A percentile compares a stretch with the other conserved stretches of the same genome.
phyloP scores from a whole-genome alignment of 2,888 invertebrate genomes.

The Cheilosia vulpina region DNA sequence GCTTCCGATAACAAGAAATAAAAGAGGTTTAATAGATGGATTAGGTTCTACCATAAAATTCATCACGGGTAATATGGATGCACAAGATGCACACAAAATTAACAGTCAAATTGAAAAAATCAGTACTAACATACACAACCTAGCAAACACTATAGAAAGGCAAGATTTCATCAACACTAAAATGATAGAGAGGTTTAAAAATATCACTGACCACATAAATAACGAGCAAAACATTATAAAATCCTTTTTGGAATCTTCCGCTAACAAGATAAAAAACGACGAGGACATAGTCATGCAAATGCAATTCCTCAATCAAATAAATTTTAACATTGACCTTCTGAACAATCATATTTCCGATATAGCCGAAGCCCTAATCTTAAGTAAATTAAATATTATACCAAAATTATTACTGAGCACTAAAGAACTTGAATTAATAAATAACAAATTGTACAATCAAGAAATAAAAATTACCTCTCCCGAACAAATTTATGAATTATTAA shows the following conservation, averaged over 20 bases:
- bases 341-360: constrained; percentile 34
- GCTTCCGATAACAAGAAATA: constrained; percentile 20
- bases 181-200: constrained; percentile 56
- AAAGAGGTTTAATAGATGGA: constrained; percentile 20
- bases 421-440: constrained; percentile 35
- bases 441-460: constrained; percentile 16
- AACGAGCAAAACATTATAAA: constrained; percentile 41
- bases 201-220: constrained; percentile 54
- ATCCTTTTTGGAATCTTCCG: constrained; percentile 16
- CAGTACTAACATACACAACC: no score
- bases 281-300: constrained; percentile 20
- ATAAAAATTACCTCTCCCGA: constrained; percentile 30
- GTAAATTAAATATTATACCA: constrained; percentile 49
- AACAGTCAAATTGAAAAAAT: constrained; percentile 23
- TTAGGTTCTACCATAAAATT: constrained; percentile 23
- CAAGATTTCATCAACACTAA: constrained; percentile 35
- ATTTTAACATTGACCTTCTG: constrained; percentile 57
- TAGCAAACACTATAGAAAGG: constrained; percentile 3
- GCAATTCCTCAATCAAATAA: constrained; percentile 54
- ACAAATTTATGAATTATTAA: constrained; percentile 59
- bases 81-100: constrained; percentile 33
- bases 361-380: constrained; percentile 44
- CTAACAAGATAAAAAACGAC: constrained; percentile 48
- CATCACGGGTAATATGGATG: constrained; percentile 40
- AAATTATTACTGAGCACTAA: constrained; percentile 42